Percentiles rank a stretch among this genome's conserved stretches.
Conservation (phyloP, 2,888 invertebrate genomes). For the Patella caerulea region DNA sequence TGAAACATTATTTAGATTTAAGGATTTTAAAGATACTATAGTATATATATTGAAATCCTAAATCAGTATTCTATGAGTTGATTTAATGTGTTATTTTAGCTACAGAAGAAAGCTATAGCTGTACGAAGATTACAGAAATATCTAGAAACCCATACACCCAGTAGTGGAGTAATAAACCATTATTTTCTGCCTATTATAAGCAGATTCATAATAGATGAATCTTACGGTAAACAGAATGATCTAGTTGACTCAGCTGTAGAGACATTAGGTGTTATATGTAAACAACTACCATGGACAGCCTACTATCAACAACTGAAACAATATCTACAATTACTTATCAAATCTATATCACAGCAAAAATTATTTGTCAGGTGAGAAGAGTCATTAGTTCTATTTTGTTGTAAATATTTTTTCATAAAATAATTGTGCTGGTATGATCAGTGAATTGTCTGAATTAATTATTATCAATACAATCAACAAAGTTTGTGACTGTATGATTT, state of each 20-base stretch:
- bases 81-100: constrained; percentile 76
- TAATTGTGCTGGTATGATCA: no score
- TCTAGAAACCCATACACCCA: constrained; percentile 58
- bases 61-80: background rate
- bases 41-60: background rate
- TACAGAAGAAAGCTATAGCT: constrained; percentile 88
- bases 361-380: constrained; percentile 78
- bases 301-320: constrained; percentile 87
- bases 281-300: constrained; percentile 88
- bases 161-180: constrained; percentile 79
- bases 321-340: constrained; percentile 84
- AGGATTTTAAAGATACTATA: no score
- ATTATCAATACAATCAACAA: no score
- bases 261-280: constrained; percentile 83
- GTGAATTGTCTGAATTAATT: no score
- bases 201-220: constrained; percentile 84
- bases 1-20: no score
- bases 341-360: constrained; percentile 82
- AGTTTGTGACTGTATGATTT: no score
- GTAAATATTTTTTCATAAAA: no score
- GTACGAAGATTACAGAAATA: constrained; percentile 77
- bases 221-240: constrained; percentile 78
- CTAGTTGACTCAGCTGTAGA: constrained; percentile 89
- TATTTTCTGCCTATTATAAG: constrained; percentile 89
- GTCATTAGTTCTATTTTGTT: no score